Base-by-base conservation (phyloP, 1,140 invertebrate genomes). In the Papilio glaucus region DNA sequence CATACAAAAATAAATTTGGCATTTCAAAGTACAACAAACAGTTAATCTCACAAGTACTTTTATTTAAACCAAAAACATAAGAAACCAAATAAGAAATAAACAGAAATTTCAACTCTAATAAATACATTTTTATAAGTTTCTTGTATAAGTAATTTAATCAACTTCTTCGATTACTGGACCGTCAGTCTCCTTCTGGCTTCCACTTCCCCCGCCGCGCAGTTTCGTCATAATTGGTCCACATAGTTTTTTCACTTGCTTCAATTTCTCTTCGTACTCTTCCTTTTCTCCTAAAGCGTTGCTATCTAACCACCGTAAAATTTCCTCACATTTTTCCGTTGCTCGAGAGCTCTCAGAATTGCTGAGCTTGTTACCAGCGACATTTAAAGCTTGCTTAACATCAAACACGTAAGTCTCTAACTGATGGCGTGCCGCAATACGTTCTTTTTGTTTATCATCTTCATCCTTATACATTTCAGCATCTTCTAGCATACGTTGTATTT, bases 401-500 rank as follows among this genome's bases (percentile, higher is more conserved):
- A 96, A 98, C 45, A 97, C 94, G 85, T 98, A 98, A 15, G 94
- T 93, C 90, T 98, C 98, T 15, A 98, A 92, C 69, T 94, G 94
- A 86, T 98, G 98, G 72, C 97, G 95, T 9, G 96, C 94, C n/a
- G 93, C 80, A 13, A 98, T 95, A 65, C 95, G 94, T 37, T 95
- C 94, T 72, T 93, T 93, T 77, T 96, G 95, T 41, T 94, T 94
- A 24, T 96, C 95, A 83, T 96, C 96, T 79, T 96, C 95, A 33
- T 94, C 93, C 77, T 94, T 95, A 83, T 96, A 96, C 77, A 94
- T 95, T 73, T 96, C 95, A n/a, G 96, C 96, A 41, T 97, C 96
- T 39, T 94, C 88, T 18, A 99, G 93, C 98, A 99, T 99, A 26
- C 95, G 93, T 79, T 99, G 97, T 80, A 99, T 99, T 81, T 99